Conservation (phyloP, 1,140 invertebrate genomes). For the Oreohelix idahoensis region DNA sequence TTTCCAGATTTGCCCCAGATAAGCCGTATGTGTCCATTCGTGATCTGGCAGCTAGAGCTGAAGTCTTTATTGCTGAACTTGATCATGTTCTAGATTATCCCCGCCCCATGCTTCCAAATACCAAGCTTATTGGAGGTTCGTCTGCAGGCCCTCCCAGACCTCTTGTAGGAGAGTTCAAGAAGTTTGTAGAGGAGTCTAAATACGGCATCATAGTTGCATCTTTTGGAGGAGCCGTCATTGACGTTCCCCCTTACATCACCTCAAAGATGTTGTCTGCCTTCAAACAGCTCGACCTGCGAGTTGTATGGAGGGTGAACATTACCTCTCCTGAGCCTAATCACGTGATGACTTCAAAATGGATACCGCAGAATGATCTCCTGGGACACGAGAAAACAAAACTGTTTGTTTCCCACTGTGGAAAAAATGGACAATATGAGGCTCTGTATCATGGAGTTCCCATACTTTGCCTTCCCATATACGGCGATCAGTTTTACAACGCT, state of each 20-base stretch:
- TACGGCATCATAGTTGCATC: no score
- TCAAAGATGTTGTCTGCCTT: conserved; percentile 39
- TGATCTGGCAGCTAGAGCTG: no score
- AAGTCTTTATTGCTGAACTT: no score
- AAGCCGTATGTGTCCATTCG: no score
- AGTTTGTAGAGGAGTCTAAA: no score
- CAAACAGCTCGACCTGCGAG: conserved; percentile 23
- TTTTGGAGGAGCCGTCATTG: conserved; percentile 44
- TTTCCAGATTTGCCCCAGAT: no score
- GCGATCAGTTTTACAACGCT: conserved; percentile 48
- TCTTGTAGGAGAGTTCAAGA: no score
- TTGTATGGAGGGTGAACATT: conserved; percentile 36
- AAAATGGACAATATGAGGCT: conserved; percentile 56
- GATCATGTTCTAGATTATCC: no score
- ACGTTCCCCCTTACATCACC: conserved; percentile 20
- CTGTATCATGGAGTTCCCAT: conserved; percentile 59
- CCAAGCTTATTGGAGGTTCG: no score
- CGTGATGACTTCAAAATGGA: conserved; percentile 34
- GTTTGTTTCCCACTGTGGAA: conserved; percentile 61
- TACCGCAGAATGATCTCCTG: conserved; percentile 47
- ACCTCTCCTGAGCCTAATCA: conserved; percentile 24
- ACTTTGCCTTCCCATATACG: conserved; percentile 80
- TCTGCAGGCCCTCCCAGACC: no score
- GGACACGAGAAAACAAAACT: conserved; percentile 44
- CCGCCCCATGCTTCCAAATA: no score